Evolutionary conservation across 2,113 vertebrate species (phyloP).

Genomic region (human (Homo sapiens)): GRCh38 chr11:19167001-19167500

Average conservation of each 20-base stretch:
- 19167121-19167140: not conserved
- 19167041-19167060: not conserved
- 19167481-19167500: not conserved
- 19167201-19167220: not conserved
- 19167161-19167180: slow-evolving; percentile 4
- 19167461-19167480: not conserved
- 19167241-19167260: not conserved
- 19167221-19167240: not conserved
- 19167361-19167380: not conserved
- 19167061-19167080: not conserved
- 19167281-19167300: not conserved
- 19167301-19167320: not conserved
- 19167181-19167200: not conserved
- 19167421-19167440: not conserved
- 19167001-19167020: not conserved
- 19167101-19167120: not conserved
- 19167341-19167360: not conserved
- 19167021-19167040: slow-evolving; percentile 8
- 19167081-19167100: not conserved
- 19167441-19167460: not conserved
- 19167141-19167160: not conserved
- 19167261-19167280: not conserved
- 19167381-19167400: fast-evolving
- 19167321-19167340: not conserved
- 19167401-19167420: slow-evolving; percentile 6